Evolutionary conservation across 2,797 vertebrate species (phyloP).

Genomic region (Sus cebifrons): DNA sequence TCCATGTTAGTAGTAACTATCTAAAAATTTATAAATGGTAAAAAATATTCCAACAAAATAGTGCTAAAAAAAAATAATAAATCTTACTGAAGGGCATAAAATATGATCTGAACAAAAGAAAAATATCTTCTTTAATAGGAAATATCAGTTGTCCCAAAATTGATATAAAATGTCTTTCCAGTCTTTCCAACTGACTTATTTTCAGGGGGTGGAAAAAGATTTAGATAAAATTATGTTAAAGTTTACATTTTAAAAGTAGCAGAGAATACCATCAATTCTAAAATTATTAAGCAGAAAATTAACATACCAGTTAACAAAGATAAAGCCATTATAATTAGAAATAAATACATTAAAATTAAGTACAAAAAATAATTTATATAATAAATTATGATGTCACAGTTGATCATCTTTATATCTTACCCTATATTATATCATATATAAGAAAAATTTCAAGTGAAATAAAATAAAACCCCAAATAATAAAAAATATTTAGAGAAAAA

Average conservation of each 20-base stretch:
- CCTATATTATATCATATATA: not conserved
- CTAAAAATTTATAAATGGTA: not conserved
- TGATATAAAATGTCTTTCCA: not conserved
- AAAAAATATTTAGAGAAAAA: not conserved
- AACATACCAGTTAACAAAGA: not conserved
- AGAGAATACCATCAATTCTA: not conserved
- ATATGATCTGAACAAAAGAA: constrained; percentile 5
- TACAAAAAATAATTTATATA: not conserved
- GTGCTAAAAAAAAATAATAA: not conserved
- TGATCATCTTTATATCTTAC: not conserved
- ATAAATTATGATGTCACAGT: not conserved
- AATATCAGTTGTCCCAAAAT: not conserved
- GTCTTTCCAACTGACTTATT: not conserved
- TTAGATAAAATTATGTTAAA: not conserved
- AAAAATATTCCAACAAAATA: not conserved
- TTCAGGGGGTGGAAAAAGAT: not conserved
- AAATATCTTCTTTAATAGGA: not conserved
- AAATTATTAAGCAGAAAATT: not conserved
- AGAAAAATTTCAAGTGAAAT: not conserved
- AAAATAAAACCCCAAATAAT: not conserved
- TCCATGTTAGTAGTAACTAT: not conserved
- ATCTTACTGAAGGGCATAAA: not conserved
- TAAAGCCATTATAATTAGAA: not conserved
- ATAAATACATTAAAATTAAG: not conserved
- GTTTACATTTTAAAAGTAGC: not conserved